Percentiles rank a stretch among this genome's conserved stretches.
Conservation (phyloP, 2,113 vertebrate genomes). For the Hippocampus mohnikei region DNA sequence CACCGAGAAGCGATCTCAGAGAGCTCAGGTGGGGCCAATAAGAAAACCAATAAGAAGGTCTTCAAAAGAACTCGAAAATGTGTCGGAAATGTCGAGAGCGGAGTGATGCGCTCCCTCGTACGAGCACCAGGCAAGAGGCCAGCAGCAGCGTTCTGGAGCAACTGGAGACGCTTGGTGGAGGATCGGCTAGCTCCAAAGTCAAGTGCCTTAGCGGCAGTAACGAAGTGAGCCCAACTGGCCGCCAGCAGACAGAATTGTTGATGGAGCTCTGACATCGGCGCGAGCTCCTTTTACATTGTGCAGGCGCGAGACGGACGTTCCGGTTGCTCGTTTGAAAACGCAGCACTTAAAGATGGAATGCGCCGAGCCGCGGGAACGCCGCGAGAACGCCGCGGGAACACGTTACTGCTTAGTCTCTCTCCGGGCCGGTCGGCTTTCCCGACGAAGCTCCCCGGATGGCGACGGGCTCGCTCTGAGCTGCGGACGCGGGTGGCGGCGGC, state of each 20-base stretch:
- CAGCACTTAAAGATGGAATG: conserved; percentile 6
- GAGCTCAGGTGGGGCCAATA: no score
- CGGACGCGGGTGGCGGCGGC: conserved; percentile 36
- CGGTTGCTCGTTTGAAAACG: not conserved
- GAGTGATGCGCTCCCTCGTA: no score
- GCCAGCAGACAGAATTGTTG: not conserved
- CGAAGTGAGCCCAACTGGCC: not conserved
- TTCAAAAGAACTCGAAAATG: no score
- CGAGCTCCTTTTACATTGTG: not conserved
- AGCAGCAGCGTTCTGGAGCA: no score
- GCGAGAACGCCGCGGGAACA: no score
- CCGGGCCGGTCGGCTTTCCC: conserved; percentile 57
- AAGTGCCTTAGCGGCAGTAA: no score
- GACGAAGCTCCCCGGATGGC: conserved; percentile 57
- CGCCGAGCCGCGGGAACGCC: conserved; percentile 61
- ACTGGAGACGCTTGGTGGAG: no score
- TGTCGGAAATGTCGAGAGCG: no score
- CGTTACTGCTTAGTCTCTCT: conserved; percentile 52
- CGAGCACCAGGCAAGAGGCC: no score
- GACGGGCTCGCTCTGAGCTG: conserved; percentile 44
- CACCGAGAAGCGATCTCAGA: no score
- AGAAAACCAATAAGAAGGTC: no score
- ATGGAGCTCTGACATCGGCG: not conserved
- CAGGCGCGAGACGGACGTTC: not conserved
- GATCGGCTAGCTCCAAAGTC: no score